Conservation (phyloP, 2,797 vertebrate species). For the Poeciliopsis presidionis region DNA sequence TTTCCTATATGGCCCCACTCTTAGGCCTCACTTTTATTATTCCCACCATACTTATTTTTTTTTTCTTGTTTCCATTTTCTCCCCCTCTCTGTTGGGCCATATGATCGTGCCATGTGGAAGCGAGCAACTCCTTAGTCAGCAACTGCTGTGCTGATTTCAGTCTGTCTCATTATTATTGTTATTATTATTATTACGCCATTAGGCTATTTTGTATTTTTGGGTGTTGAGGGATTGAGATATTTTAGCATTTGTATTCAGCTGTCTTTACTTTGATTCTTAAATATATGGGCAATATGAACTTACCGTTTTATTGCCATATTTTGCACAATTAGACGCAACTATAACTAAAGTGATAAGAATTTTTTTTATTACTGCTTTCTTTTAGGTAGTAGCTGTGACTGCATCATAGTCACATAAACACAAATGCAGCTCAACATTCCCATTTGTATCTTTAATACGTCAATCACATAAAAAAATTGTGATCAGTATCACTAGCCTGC, state of each 20-base stretch:
- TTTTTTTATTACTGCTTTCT: no score
- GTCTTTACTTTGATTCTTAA: background rate
- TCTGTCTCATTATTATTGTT: no score
- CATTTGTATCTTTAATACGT: no score
- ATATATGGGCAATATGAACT: background rate
- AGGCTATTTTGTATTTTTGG: background rate
- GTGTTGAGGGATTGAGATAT: background rate
- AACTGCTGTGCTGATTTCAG: background rate
- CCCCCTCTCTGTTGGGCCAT: conserved; percentile 31
- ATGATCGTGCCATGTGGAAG: conserved; percentile 53
- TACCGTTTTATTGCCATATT: no score
- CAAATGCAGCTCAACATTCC: no score
- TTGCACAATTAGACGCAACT: no score
- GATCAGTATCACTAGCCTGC: no score
- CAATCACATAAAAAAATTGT: no score
- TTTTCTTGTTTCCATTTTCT: conserved; percentile 5
- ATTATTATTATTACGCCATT: background rate
- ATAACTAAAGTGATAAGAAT: no score
- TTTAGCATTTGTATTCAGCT: background rate
- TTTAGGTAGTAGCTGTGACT: no score
- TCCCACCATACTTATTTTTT: conserved; percentile 50
- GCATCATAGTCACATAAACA: no score
- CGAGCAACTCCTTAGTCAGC: background rate
- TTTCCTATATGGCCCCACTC: conserved; percentile 13
- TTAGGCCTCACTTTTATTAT: conserved; percentile 29